Percentiles rank a stretch among this genome's conserved stretches.
These are phyloP conservation scores for Myanophis thanlyinensis DNA, from an alignment of 2,113 vertebrate genomes.

Conservation along the genomic window DNA sequence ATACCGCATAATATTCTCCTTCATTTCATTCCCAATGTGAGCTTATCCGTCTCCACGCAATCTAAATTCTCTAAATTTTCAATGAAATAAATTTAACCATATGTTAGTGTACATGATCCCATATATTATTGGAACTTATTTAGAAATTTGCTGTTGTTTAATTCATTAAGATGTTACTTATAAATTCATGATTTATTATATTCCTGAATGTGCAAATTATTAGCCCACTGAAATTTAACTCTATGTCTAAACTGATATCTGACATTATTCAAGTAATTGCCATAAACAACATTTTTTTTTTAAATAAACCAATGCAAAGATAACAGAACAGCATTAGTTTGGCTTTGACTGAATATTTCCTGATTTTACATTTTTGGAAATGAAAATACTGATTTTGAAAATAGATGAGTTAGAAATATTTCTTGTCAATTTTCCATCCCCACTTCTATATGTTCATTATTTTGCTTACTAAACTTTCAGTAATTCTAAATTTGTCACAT, in stretches of 20 bases:
- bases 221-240: slow-evolving; percentile 58
- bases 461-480: not conserved
- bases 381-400: not conserved
- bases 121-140: slow-evolving; percentile 10
- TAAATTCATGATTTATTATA: slow-evolving; percentile 46
- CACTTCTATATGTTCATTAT: not conserved
- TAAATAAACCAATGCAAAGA: not conserved
- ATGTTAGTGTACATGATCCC: slow-evolving; percentile 8
- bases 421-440: not conserved
- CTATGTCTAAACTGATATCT: slow-evolving; percentile 52
- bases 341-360: not conserved
- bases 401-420: not conserved
- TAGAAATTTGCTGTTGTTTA: not conserved
- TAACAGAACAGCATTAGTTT: not conserved
- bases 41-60: too few relatives aligned
- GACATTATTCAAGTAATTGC: slow-evolving; percentile 56
- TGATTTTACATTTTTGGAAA: not conserved
- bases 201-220: slow-evolving; percentile 55
- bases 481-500: not conserved
- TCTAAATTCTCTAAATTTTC: too few relatives aligned
- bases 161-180: not conserved
- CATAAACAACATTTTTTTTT: slow-evolving; percentile 15
- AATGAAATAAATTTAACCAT: not conserved
- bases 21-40: too few relatives aligned
- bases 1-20: too few relatives aligned